Conservation (phyloP, 2,888 invertebrate species). For the Pristionchus exspectatus region DNA sequence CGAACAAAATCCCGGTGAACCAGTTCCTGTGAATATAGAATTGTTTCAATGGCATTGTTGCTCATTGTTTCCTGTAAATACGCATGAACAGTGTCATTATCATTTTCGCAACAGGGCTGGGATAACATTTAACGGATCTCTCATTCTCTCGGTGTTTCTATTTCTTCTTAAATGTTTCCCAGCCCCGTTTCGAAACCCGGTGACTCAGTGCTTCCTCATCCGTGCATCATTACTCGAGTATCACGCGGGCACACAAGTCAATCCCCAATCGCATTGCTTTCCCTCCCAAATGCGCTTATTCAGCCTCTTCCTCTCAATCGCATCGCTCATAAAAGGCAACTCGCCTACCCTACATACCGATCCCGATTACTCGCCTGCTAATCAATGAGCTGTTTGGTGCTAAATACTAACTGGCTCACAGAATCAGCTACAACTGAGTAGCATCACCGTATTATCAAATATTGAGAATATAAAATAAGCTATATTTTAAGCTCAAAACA, state of each 20-base stretch:
- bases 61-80: not conserved
- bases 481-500: too few species aligned
- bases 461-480: too few species aligned
- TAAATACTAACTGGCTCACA: slow-evolving; percentile 25
- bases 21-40: too few species aligned
- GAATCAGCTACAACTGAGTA: too few species aligned
- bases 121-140: too few species aligned
- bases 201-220: not conserved
- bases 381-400: not conserved
- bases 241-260: not conserved
- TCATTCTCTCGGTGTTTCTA: too few species aligned
- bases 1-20: not conserved
- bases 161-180: too few species aligned
- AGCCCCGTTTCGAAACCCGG: not conserved
- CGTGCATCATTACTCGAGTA: not conserved
- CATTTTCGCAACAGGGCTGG: too few species aligned
- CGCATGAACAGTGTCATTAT: not conserved
- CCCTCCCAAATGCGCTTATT: slow-evolving; percentile 18
- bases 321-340: not conserved
- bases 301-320: slow-evolving; percentile 28
- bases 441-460: too few species aligned
- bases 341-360: not conserved
- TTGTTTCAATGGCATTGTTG: too few species aligned
- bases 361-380: not conserved
- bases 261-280: not conserved